Evolutionary conservation across 2,888 invertebrate genomes (phyloP).

Genomic region (Heteromurus nitidus): DNA sequence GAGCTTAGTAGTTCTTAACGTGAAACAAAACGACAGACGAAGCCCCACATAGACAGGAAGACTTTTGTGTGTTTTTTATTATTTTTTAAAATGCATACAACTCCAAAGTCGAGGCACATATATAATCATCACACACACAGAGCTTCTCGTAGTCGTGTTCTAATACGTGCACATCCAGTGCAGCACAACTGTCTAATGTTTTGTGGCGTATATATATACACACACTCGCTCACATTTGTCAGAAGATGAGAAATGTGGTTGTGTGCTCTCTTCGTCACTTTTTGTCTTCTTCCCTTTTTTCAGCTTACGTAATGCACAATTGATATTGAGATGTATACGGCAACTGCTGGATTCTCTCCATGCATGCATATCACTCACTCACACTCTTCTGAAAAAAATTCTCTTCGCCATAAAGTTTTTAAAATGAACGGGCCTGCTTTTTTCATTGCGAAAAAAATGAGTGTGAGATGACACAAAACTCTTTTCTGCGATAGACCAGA

Average conservation of each 20-base stretch:
- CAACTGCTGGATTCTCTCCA: not conserved
- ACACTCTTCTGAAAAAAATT: not conserved
- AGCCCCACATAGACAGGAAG: not conserved
- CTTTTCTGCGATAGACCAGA: too few relatives aligned
- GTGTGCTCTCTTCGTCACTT: too few relatives aligned
- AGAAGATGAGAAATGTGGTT: slow-evolving; percentile 2
- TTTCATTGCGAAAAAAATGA: too few relatives aligned
- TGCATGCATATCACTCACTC: slow-evolving; percentile 1
- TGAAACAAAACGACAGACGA: too few relatives aligned
- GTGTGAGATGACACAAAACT: too few relatives aligned
- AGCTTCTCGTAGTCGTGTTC: too few relatives aligned
- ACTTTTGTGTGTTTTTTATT: not conserved
- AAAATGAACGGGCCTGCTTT: too few relatives aligned
- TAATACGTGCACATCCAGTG: not conserved
- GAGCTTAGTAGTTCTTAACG: too few relatives aligned
- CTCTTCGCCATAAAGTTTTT: too few relatives aligned
- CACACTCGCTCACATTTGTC: not conserved
- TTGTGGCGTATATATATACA: not conserved
- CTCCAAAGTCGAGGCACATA: not conserved
- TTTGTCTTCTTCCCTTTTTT: not conserved
- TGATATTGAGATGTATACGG: not conserved
- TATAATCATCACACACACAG: too few relatives aligned
- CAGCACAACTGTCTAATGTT: not conserved
- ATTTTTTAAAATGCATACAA: not conserved
- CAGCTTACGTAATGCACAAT: slow-evolving; percentile 13